Conservation (phyloP, 2,888 invertebrate genomes). For the Nasonia oneida region DNA sequence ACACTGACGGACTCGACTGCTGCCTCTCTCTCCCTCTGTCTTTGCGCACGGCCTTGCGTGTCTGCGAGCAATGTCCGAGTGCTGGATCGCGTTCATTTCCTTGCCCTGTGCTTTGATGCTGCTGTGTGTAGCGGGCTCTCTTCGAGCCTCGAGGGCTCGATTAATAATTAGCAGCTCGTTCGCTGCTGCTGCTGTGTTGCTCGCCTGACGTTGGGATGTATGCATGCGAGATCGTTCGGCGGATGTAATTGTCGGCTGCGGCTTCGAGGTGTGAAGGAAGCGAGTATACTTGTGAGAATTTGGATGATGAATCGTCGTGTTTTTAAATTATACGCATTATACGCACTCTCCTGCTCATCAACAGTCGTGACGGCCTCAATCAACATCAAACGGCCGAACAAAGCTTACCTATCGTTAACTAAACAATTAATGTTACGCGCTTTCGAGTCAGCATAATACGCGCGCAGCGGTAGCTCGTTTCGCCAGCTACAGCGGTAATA, state of each 20-base stretch:
- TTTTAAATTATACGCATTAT: too few species aligned
- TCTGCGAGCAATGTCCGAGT: neutral
- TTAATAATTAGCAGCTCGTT: constrained; percentile 9
- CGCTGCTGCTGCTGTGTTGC: neutral
- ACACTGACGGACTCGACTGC: constrained; percentile 7
- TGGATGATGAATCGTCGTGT: too few species aligned
- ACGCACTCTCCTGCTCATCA: too few species aligned
- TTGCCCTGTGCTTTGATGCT: neutral
- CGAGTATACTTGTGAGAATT: too few species aligned
- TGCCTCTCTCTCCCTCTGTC: neutral
- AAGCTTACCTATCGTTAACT: neutral
- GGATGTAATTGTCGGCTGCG: too few species aligned
- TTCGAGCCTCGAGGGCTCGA: constrained; percentile 1
- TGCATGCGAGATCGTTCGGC: too few species aligned
- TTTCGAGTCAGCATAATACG: neutral
- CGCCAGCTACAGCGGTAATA: neutral
- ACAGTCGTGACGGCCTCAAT: too few species aligned
- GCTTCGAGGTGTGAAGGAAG: too few species aligned
- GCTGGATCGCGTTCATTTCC: constrained; percentile 22
- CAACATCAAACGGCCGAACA: neutral
- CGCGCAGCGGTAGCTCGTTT: neutral
- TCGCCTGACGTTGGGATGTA: neutral
- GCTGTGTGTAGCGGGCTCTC: neutral
- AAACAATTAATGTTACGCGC: neutral
- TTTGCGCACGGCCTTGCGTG: neutral